A percentile compares a stretch with the other conserved stretches of the same genome.
Evolutionary conservation across 2,888 invertebrate species (phyloP).

Genomic region (Eupithecia vulgata): DNA sequence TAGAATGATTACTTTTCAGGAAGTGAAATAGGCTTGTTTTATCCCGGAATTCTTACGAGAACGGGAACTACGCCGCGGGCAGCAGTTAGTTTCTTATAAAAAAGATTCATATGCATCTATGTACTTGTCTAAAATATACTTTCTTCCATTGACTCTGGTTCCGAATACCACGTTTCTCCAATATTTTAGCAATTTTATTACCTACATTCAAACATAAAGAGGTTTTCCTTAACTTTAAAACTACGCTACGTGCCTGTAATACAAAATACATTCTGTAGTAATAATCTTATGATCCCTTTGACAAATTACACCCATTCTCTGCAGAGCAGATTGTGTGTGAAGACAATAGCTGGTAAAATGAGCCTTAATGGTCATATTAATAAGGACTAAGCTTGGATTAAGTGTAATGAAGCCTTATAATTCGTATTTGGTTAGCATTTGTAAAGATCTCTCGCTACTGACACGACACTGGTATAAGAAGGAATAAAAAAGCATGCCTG

Average conservation of each 20-base stretch:
- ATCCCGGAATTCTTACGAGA: too few species aligned
- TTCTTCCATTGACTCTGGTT: neutral
- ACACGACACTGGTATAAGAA: neutral
- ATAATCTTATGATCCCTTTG: neutral
- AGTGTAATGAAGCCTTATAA: neutral
- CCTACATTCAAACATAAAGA: neutral
- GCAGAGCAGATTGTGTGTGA: slow-evolving; percentile 4
- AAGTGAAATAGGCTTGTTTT: too few species aligned
- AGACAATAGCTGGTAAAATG: slow-evolving; percentile 5
- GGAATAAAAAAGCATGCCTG: neutral
- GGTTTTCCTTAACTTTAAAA: neutral
- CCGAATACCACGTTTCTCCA: neutral
- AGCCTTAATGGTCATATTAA: slow-evolving; percentile 6
- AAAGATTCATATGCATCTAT: neutral
- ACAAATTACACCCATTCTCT: neutral
- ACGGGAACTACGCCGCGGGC: too few species aligned
- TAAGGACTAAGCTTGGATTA: slow-evolving; percentile 13
- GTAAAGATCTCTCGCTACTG: neutral
- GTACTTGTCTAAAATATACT: neutral
- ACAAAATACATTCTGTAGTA: neutral
- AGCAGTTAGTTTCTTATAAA: too few species aligned
- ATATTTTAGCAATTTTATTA: neutral
- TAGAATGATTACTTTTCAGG: too few species aligned
- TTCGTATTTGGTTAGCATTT: slow-evolving; percentile 1
- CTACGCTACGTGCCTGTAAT: neutral